These are phyloP conservation scores for Drosophila mimica DNA, from an alignment of 2,888 invertebrate genomes.

Conservation along the genomic window DNA sequence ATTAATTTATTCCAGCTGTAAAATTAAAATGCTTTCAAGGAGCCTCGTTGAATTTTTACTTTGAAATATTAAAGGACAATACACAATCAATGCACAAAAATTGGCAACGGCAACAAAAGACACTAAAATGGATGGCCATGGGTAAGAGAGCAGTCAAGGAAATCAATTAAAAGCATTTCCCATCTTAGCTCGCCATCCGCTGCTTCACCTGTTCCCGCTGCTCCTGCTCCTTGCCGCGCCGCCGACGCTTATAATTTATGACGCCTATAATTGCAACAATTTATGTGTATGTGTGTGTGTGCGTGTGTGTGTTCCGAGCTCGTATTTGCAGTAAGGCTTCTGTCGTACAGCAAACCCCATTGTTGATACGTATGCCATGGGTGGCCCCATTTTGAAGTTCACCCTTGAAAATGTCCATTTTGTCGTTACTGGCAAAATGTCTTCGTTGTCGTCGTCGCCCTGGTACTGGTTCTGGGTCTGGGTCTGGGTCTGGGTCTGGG, in stretches of 20 bases:
- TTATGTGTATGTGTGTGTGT: constrained; percentile 41
- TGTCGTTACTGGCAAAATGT: constrained; percentile 64
- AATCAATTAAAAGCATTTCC: constrained; percentile 76
- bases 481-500: constrained; percentile 26
- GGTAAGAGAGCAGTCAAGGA: constrained; percentile 36
- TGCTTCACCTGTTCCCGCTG: background rate
- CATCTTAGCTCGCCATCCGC: constrained; percentile 16
- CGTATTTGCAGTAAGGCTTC: constrained; percentile 61
- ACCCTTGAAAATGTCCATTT: constrained; percentile 50
- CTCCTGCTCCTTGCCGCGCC: background rate
- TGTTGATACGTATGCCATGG: constrained; percentile 34
- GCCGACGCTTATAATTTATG: constrained; percentile 72
- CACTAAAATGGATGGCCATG: constrained; percentile 23
- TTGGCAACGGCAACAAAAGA: constrained; percentile 40
- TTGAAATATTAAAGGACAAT: constrained; percentile 22
- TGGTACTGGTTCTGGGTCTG: constrained; percentile 14
- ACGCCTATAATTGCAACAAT: constrained; percentile 79
- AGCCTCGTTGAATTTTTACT: constrained; percentile 6
- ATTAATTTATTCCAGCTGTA: constrained; percentile 30
- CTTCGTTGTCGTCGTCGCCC: constrained; percentile 26
- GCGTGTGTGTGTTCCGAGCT: constrained; percentile 4
- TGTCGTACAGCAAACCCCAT: constrained; percentile 45
- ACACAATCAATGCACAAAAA: constrained; percentile 39
- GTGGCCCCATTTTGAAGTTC: constrained; percentile 48
- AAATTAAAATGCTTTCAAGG: constrained; percentile 15